Conservation (phyloP, 2,888 invertebrate genomes). For the Hemithea aestivaria region DNA sequence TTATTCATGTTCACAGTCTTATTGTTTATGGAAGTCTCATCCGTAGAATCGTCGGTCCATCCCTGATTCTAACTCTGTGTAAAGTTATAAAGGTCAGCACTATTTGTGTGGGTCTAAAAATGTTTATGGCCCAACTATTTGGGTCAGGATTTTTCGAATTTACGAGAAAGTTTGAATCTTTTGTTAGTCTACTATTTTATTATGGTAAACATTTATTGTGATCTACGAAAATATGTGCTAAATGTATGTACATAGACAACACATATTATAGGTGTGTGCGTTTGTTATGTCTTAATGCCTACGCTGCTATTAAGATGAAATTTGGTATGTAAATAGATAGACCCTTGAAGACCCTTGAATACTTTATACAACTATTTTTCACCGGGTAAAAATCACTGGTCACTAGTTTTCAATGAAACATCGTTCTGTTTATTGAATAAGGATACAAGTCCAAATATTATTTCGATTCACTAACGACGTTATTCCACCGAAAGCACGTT, state of each 20-base stretch:
- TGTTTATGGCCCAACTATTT: slow-evolving; percentile 5
- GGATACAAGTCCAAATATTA: background rate
- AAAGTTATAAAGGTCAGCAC: slow-evolving; percentile 16
- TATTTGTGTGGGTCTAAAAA: slow-evolving; percentile 12
- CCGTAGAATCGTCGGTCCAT: slow-evolving; percentile 11
- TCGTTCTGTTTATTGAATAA: no score
- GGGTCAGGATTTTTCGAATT: slow-evolving; percentile 7
- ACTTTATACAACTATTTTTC: no score
- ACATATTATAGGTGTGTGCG: no score
- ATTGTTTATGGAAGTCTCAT: slow-evolving; percentile 19
- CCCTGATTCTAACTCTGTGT: slow-evolving; percentile 3
- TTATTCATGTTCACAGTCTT: slow-evolving; percentile 21
- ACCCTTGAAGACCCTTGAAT: no score
- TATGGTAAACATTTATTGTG: no score
- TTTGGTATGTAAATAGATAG: no score
- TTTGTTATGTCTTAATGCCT: no score
- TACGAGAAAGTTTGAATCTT: background rate
- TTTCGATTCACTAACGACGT: background rate
- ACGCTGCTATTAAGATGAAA: no score
- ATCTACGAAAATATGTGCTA: no score
- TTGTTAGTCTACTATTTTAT: background rate
- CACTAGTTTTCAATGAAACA: no score
- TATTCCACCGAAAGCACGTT: background rate
- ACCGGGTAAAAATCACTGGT: no score
- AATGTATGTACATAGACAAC: no score